These are phyloP conservation scores for Troides helena DNA, from an alignment of 2,888 invertebrate genomes.

Conservation along the genomic window DNA sequence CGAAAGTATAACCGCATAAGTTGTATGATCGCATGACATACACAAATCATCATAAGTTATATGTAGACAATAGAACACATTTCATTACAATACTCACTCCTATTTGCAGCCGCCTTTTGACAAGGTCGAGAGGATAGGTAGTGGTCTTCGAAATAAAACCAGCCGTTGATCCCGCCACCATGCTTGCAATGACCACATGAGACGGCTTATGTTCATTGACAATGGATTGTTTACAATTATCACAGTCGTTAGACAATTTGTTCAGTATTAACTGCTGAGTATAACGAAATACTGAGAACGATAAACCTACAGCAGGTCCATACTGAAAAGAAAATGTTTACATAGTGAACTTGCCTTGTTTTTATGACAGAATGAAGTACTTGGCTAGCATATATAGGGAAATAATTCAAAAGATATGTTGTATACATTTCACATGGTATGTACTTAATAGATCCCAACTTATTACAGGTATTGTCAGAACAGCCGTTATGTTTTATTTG, in stretches of 20 bases:
- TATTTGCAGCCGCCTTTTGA: slow-evolving; percentile 91
- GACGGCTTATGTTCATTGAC: slow-evolving; percentile 43
- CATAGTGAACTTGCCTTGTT: not conserved
- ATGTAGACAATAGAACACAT: no score
- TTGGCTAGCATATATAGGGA: not conserved
- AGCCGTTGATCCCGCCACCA: slow-evolving; percentile 83
- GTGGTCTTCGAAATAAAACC: slow-evolving; percentile 88
- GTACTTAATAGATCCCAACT: not conserved
- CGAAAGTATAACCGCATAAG: no score
- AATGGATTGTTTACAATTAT: slow-evolving; percentile 28
- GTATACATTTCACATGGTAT: not conserved
- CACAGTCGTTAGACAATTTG: slow-evolving; percentile 36
- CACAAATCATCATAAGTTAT: no score
- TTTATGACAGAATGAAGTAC: no score
- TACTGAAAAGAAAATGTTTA: slow-evolving; percentile 47
- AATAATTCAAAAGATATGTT: not conserved
- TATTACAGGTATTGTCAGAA: not conserved
- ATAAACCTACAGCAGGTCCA: slow-evolving; percentile 64
- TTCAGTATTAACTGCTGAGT: slow-evolving; percentile 50
- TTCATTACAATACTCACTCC: slow-evolving; percentile 70
- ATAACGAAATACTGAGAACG: slow-evolving; percentile 59
- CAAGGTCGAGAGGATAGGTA: slow-evolving; percentile 93
- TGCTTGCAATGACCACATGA: slow-evolving; percentile 56
- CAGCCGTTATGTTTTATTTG: not conserved
- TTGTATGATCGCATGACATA: no score